Evolutionary conservation across 2,797 vertebrate genomes (phyloP).

Genomic region (Erithacus rubecula): DNA sequence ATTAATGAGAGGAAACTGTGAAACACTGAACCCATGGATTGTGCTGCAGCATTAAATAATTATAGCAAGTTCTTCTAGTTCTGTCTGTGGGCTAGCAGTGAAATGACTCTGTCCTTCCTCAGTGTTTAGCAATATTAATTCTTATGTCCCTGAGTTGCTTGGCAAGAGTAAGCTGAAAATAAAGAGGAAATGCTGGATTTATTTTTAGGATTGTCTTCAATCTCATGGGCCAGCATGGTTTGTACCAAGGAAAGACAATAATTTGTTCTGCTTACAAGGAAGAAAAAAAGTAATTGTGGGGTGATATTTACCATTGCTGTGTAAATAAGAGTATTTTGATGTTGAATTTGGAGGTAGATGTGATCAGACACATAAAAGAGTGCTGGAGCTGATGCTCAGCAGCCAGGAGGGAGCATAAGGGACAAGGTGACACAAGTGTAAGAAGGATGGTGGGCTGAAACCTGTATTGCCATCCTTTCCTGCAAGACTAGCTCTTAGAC

Average conservation of each 20-base stretch:
- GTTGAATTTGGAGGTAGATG: not conserved
- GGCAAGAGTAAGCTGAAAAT: not conserved
- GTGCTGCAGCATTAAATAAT: not conserved
- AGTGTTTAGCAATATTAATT: not conserved
- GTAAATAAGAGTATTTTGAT: not conserved
- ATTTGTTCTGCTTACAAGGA: not conserved
- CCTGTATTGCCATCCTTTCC: not conserved
- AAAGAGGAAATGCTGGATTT: not conserved
- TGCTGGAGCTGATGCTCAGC: not conserved
- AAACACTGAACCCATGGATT: not conserved
- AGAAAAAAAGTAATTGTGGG: not conserved
- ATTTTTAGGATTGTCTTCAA: not conserved
- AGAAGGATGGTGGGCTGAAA: not conserved
- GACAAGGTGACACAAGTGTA: not conserved
- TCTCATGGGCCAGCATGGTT: not conserved
- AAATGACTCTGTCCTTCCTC: not conserved
- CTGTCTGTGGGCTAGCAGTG: not conserved
- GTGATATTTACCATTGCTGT: not conserved
- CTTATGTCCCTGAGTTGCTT: not conserved
- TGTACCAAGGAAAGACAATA: not conserved
- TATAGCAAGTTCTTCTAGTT: not conserved
- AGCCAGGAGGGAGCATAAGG: not conserved
- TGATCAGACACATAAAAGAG: not conserved
- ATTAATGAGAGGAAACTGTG: not conserved
- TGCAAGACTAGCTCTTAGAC: not conserved